phyloP scores from a whole-genome alignment of 1,140 invertebrate genomes.

The Zaprionus inermis region DNA sequence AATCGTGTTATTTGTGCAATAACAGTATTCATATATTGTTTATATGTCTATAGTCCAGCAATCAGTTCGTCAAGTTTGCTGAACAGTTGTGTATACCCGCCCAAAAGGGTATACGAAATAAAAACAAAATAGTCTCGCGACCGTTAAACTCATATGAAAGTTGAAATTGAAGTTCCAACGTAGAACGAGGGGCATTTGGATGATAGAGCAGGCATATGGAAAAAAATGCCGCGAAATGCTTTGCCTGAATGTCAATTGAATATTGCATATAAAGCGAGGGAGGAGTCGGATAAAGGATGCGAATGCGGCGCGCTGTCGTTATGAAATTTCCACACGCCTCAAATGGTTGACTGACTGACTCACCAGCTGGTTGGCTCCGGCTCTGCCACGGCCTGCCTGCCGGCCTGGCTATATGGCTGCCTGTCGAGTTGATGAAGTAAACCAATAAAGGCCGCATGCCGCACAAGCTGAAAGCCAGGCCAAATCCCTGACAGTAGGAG shows the following conservation, averaged over 20 bases:
- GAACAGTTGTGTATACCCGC: neutral
- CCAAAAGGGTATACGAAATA: conserved; percentile 12
- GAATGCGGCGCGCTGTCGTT: conserved; percentile 51
- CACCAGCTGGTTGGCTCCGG: conserved; percentile 35
- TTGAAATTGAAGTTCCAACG: conserved; percentile 63
- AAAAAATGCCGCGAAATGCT: conserved; percentile 63
- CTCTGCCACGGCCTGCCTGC: conserved; percentile 16
- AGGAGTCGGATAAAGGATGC: neutral
- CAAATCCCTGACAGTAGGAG: conserved; percentile 51
- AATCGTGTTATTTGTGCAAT: too few relatives aligned
- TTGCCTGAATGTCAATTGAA: conserved; percentile 73
- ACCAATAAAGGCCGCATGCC: conserved; percentile 75
- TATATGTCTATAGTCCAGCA: too few relatives aligned
- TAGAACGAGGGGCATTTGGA: conserved; percentile 1
- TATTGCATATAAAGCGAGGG: conserved; percentile 69
- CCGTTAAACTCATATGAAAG: conserved; percentile 65
- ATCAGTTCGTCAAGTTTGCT: too few relatives aligned
- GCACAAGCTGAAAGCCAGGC: conserved; percentile 62
- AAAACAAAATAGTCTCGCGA: conserved; percentile 32
- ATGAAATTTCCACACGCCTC: conserved; percentile 73
- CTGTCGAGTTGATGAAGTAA: conserved; percentile 78
- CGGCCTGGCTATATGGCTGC: conserved; percentile 33
- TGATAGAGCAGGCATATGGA: conserved; percentile 19
- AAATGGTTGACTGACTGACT: conserved; percentile 37
- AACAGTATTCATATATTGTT: too few relatives aligned